Evolutionary conservation across 1,140 invertebrate species (phyloP).

Genomic region (Paraescarpia echinospica): DNA sequence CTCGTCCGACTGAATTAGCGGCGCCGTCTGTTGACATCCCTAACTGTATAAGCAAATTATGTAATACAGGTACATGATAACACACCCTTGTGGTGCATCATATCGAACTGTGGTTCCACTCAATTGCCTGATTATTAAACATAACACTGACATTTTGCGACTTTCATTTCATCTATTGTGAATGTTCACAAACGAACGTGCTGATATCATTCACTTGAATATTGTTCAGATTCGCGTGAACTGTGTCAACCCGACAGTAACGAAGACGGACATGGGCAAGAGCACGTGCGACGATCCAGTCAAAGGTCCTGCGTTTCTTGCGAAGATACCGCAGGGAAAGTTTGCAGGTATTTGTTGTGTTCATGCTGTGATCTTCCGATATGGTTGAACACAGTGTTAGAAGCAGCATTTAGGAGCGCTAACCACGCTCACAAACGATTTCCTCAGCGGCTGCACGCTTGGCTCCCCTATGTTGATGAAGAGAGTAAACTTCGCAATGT

Average conservation of each 20-base stretch:
- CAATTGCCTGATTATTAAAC: not conserved
- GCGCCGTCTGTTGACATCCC: no score
- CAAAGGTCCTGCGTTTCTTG: not conserved
- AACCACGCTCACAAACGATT: no score
- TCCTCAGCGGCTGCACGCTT: no score
- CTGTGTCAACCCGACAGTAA: constrained; percentile 80
- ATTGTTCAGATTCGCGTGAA: constrained; percentile 77
- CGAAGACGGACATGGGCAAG: constrained; percentile 84
- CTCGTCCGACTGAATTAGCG: no score
- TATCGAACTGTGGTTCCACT: not conserved
- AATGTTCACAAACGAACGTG: not conserved
- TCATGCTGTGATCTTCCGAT: not conserved
- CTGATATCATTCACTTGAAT: not conserved
- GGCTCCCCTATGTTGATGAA: no score
- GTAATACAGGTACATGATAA: no score
- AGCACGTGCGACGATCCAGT: not conserved
- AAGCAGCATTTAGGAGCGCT: not conserved
- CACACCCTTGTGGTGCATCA: no score
- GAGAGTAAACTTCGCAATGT: no score
- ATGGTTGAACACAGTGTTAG: not conserved
- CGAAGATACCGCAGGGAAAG: not conserved
- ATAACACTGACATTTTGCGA: not conserved
- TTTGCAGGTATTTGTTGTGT: not conserved
- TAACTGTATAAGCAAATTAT: no score
- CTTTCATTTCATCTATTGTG: not conserved